Evolutionary conservation across 2,888 invertebrate genomes (phyloP).

Genomic region (Pseudoips prasinana): DNA sequence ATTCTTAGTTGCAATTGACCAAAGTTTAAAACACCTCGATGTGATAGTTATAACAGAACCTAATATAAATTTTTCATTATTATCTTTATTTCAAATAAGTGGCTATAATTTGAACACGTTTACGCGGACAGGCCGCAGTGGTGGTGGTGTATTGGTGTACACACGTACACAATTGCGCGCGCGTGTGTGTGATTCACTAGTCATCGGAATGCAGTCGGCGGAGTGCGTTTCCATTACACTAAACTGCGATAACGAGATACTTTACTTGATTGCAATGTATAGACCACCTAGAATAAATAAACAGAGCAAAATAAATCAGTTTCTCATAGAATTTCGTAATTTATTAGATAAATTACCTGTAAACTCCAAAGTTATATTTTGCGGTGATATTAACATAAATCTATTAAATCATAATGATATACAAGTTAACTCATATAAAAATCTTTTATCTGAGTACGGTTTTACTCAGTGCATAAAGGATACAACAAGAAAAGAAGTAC

Average conservation of each 20-base stretch:
- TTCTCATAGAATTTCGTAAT: constrained; percentile 1
- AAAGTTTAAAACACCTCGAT: neutral
- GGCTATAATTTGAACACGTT: constrained; percentile 1
- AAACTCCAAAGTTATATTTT: constrained; percentile 2
- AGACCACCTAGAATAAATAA: constrained; percentile 4
- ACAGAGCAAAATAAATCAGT: constrained; percentile 1
- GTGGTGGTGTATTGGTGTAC: constrained; percentile 4
- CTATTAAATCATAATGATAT: neutral
- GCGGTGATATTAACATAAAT: constrained; percentile 3
- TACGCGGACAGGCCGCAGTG: neutral
- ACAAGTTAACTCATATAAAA: neutral
- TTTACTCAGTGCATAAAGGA: constrained; percentile 1
- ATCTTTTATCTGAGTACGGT: constrained; percentile 1
- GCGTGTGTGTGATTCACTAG: constrained; percentile 1
- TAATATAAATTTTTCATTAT: constrained; percentile 11
- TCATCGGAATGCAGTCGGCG: neutral
- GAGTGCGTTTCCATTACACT: constrained; percentile 5
- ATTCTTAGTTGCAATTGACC: constrained; percentile 1
- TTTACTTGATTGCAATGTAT: constrained; percentile 1
- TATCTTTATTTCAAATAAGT: constrained; percentile 7
- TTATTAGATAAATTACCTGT: neutral
- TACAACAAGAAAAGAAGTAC: neutral
- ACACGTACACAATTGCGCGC: constrained; percentile 5
- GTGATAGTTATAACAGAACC: constrained; percentile 15
- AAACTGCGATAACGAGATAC: neutral